Base-by-base conservation (phyloP, 2,888 invertebrate species). In the Hedychridium roseum region DNA sequence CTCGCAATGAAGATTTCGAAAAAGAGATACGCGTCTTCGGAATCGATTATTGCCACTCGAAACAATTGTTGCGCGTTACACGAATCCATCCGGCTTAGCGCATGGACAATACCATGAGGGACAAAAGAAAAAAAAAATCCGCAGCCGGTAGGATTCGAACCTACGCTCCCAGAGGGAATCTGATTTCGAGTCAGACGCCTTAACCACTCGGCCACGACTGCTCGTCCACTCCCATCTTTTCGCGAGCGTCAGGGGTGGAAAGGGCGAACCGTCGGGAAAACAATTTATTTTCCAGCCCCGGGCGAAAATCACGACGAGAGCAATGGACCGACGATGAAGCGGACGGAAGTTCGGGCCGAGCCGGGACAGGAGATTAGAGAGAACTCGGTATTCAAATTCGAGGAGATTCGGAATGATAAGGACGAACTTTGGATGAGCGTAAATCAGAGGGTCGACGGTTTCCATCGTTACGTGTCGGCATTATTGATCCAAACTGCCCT, bases 181-280 rank as follows among this genome's bases (percentile, higher is more conserved):
- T 27, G 15, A n/a, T 7, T 12, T 28, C 11, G 17, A n/a, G n/a
- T n/a, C n/a, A n/a, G n/a, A n/a, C n/a, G n/a, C n/a, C n/a, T n/a
- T n/a, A n/a, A n/a, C n/a, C n/a, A n/a, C n/a, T n/a, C n/a, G n/a
- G n/a, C n/a, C n/a, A n/a, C n/a, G n/a, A n/a, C 20, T 44, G 44
- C 32, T 55, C 30, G 28, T 42, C 31, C n/a, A 1, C 2, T 35
- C 9, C 2, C 20, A n/a, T n/a, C n/a, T n/a, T n/a, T n/a, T n/a
- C n/a, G n/a, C 34, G 32, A 12, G 27, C 16, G 16, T 37, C 11
- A 30, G 30, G 57, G 44, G 53, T 57, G 50, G n/a, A 21, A 49
- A 14, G 37, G n/a, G n/a, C n/a, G n/a, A n/a, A n/a, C n/a, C n/a
- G n/a, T n/a, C n/a, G n/a, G n/a, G n/a, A n/a, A n/a, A n/a, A n/a